Base-by-base conservation (phyloP, 1,140 invertebrate genomes). In the Papilio dardanus region DNA sequence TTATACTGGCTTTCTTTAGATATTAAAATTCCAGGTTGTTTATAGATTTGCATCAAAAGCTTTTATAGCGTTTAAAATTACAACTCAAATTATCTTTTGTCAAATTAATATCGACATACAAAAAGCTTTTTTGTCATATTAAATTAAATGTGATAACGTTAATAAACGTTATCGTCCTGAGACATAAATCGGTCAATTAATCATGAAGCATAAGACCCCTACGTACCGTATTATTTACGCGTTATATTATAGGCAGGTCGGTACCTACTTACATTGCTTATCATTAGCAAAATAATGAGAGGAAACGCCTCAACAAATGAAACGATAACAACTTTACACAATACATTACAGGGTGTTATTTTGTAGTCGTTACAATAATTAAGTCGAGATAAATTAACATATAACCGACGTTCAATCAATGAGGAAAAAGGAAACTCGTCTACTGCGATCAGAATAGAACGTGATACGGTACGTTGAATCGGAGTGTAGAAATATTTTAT, bases 1-100 rank as follows among this genome's bases (percentile, higher is more conserved):
- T 33, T 54, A 73, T 77, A 78, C 69, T n/a, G 69, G 69, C 46
- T 73, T 68, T 68, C 66, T 35, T 16, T 30, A 66, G 24, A 54
- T 24, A 54, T 8, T 54, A 7, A 54, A n/a, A 54, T 24, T 54
- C 19, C 50, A 54, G 50, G 50, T 54, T 24, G 50, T 54, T 21
- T 54, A 54, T 54, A 54, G 21, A 54, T 24, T 54, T 24, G 24
- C 50, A 54, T 21, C n/a, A 46, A 46, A 46, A 19, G 21, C 21
- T 1, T 54, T 54, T 54, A 54, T 54, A 24, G 8, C 8, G 19
- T 4, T 54, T 21, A 50, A 50, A 54, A 21, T 21, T n/a, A 54
- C 24, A 24, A 10, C 24, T 54, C 10, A 54, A 54, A 54, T 2
- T 37, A 1, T 12, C 12, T 0, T 37, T 12, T 37, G 35, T 37